Percentiles rank a stretch among this genome's conserved stretches.
Conservation (phyloP, 2,797 vertebrate species). For the Echeneis naucrates region DNA sequence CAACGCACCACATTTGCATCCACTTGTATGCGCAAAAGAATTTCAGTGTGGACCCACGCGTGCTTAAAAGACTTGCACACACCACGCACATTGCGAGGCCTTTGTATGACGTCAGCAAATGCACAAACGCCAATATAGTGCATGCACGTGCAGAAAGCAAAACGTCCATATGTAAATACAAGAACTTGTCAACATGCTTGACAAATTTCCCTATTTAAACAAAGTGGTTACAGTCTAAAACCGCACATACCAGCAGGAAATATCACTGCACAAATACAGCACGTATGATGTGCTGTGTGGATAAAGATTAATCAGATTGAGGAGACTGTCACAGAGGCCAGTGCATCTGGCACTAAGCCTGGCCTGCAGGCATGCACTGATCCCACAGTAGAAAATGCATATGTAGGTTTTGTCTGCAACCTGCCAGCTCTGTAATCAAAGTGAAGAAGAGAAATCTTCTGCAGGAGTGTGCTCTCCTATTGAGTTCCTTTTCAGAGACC, state of each 20-base stretch:
- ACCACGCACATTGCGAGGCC: neutral
- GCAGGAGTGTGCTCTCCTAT: constrained; percentile 57
- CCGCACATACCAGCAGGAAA: constrained; percentile 12
- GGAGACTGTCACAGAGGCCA: constrained; percentile 59
- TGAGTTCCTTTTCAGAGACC: constrained; percentile 41
- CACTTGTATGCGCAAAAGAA: neutral
- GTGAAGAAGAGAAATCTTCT: constrained; percentile 51
- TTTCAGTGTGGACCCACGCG: neutral
- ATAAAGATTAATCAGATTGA: constrained; percentile 74
- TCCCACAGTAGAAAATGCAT: constrained; percentile 54
- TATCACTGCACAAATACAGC: constrained; percentile 46
- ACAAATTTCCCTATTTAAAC: constrained; percentile 19
- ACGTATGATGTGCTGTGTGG: constrained; percentile 53
- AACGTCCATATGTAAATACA: neutral
- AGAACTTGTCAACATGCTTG: neutral
- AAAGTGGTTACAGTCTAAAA: constrained; percentile 14
- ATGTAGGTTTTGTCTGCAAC: constrained; percentile 65
- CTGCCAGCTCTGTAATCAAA: constrained; percentile 68
- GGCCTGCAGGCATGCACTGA: constrained; percentile 65
- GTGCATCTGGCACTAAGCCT: constrained; percentile 67
- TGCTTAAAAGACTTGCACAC: neutral
- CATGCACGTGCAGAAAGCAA: neutral
- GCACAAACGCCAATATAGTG: neutral
- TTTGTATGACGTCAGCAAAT: neutral
- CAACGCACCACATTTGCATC: neutral